Evolutionary conservation across 2,113 vertebrate species (phyloP).

Genomic region (Pandion haliaetus): DNA sequence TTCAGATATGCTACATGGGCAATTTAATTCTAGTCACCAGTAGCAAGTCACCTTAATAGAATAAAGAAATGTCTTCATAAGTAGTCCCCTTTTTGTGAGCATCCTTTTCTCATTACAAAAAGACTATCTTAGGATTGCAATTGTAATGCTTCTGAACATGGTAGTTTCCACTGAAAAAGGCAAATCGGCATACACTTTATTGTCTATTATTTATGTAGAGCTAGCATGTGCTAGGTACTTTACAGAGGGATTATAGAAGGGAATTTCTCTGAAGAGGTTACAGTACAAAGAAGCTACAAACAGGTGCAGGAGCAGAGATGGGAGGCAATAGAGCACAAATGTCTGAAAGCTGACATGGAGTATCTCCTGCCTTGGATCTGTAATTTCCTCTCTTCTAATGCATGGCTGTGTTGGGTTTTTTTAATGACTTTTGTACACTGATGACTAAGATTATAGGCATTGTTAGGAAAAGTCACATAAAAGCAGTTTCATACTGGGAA

Average conservation of each 20-base stretch:
- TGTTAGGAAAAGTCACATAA: background rate
- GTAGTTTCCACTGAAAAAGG: background rate
- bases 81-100: background rate
- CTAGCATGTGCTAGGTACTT: background rate
- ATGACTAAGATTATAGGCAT: background rate
- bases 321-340: background rate
- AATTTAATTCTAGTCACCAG: background rate
- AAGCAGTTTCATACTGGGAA: background rate
- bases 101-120: background rate
- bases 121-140: background rate
- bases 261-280: background rate
- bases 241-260: background rate
- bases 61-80: background rate
- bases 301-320: background rate
- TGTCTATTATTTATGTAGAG: background rate
- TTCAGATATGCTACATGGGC: background rate
- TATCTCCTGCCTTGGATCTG: background rate
- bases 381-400: background rate
- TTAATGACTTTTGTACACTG: background rate
- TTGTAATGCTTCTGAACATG: background rate
- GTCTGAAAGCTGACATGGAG: background rate
- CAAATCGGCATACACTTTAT: background rate
- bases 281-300: background rate
- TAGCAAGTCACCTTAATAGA: background rate
- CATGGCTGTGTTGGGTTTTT: background rate